Evolutionary conservation across 1,140 invertebrate genomes (phyloP), one percentile per base, ranked within the genome.

Genomic region (Drosophila varians): DNA sequence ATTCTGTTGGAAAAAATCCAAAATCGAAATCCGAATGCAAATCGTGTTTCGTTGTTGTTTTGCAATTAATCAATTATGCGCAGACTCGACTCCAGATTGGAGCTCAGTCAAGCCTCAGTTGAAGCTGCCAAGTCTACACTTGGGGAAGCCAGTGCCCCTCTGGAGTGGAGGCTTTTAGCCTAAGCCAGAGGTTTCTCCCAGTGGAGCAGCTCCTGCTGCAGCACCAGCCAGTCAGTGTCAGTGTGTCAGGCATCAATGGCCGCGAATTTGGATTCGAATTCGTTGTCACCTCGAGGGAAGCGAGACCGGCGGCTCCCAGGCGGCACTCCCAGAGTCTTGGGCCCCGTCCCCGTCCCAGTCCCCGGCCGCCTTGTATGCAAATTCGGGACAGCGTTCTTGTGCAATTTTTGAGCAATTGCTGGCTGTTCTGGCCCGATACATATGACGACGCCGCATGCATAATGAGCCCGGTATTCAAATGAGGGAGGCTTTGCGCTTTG

Each of bases 31-130:
- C 80, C 72, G 79, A 86, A 84, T 84, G 80, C 80, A 84, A 84
- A 84, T 84, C 80, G 80, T 86, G 80, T 84, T 80, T 64, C 55
- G 62, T 57, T 76, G 76, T 86, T 74, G 80, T 80, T 84, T 86
- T 84, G 82, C 82, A 87, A 87, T 87, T 87, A 87, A 87, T 87
- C 82, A 87, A 87, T 87, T 87, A 87, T 77, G 74, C 64, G 74
- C 82, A 87, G 83, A 56, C 76, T 47, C 70, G 47, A 45, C 42
- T 61, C 46, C 23, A 49, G 57, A 49, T 53, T 47, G 26, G 11
- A 12, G 48, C 34, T 58, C 46, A 68, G 52, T 57, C 47, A 43
- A 68, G 52, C 46, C 48, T 34, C 54, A 38, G 54, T 21, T 38
- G 26, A 60, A 28, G 60, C 60, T 64, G 14, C 25, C 16, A 26